Base-by-base conservation (phyloP, 2,797 vertebrate genomes). In the Salarias fasciatus region DNA sequence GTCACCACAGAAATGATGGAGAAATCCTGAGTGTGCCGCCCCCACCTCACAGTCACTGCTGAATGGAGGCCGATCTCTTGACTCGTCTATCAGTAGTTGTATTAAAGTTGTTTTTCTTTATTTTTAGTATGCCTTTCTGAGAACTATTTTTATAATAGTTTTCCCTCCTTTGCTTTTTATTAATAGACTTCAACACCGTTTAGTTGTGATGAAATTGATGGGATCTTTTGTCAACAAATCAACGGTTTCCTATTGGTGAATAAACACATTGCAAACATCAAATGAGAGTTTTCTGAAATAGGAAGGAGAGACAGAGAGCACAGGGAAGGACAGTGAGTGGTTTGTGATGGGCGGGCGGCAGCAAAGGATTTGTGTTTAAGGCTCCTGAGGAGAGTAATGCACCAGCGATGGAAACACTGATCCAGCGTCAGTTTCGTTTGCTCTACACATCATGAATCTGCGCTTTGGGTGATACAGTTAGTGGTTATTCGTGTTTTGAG, bases 331-430 rank as follows among this genome's bases (percentile, higher is more conserved):
- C 58, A 58, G 48, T 69, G 72, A 72, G 68, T 74, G 62, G 80
- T 82, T 79, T 75, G 75, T 68, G 63, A 76, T 48, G 62, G 60
- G 59, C 51, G 45, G 40, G 11, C 57, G 76, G 68, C 30, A 64
- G 61, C 51, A 58, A 60, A 63, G 46, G 66, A 84, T 80, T 74
- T 69, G 78, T 68, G 66, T 56, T 59, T 71, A 50, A 9, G 54
- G 54, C 43, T 63, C 58, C 73, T 69, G 69, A 71, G 78, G 72
- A 75, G 57, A 78, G 71, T 75, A 78, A 78, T 81, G 73, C 63
- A 75, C 53, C 68, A 62, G 41, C 46, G 49, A 67, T 44, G 58
- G 35, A 59, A 63, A 57, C 54, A 70, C 52, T 35, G 53, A 65
- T 52, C 56, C 54, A 41, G 63, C 48, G 47, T 74, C 62, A 62